phyloP scores from a whole-genome alignment of 2,797 vertebrate genomes.

The Gambusia yucatana region DNA sequence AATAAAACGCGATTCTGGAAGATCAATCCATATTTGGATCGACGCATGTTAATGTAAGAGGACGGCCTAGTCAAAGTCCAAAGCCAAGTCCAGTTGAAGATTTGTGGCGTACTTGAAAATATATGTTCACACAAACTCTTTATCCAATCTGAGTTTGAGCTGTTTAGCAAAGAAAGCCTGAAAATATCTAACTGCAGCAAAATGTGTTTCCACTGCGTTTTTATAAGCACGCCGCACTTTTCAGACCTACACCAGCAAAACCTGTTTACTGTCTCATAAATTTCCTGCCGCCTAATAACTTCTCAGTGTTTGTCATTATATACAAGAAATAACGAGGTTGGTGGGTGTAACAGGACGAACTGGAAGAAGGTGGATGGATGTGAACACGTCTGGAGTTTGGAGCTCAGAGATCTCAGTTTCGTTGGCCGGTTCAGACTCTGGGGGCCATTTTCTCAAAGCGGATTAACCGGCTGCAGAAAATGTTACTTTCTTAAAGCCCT shows the following conservation, averaged over 20 bases:
- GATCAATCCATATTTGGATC: neutral
- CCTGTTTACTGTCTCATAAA: neutral
- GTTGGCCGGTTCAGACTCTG: slow-evolving; percentile 11
- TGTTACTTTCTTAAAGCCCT: neutral
- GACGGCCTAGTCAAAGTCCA: neutral
- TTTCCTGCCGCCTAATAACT: neutral
- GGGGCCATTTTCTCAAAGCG: slow-evolving; percentile 18
- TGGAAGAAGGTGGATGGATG: neutral
- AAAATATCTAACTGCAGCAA: neutral
- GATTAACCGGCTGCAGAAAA: slow-evolving; percentile 14
- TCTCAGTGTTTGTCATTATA: neutral
- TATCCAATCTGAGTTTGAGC: neutral
- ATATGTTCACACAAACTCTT: neutral
- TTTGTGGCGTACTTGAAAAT: neutral
- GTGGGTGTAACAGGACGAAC: neutral
- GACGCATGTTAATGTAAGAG: neutral
- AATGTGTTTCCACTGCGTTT: neutral
- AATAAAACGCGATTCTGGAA: neutral
- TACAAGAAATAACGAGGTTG: neutral
- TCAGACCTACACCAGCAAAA: neutral
- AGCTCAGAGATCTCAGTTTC: slow-evolving; percentile 23
- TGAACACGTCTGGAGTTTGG: neutral
- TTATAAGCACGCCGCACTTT: neutral
- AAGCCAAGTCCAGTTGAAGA: neutral
- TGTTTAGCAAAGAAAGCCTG: neutral